Conservation (phyloP, 2,113 vertebrate species). For the Empidonax alnorum region DNA sequence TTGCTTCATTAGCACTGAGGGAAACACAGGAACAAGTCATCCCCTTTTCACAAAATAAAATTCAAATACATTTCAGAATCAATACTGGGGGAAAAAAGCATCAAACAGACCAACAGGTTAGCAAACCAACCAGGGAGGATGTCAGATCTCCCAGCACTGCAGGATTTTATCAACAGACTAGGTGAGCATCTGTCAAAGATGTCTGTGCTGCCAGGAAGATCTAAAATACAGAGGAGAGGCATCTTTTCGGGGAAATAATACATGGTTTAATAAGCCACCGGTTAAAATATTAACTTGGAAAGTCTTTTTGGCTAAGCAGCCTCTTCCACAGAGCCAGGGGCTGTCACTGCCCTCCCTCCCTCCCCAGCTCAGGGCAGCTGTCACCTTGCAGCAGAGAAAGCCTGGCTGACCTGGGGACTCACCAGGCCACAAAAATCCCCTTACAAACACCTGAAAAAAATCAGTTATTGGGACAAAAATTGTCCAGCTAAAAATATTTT, state of each 20-base stretch:
- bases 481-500: rapidly evolving
- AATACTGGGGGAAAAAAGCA: neutral
- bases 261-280: neutral
- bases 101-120: neutral
- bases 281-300: neutral
- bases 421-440: rapidly evolving
- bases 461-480: rapidly evolving
- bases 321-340: neutral
- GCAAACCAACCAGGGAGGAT: neutral
- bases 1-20: neutral
- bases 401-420: too few species aligned
- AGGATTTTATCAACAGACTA: neutral
- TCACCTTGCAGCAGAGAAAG: neutral
- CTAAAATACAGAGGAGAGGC: neutral
- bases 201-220: neutral
- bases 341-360: neutral
- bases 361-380: neutral
- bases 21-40: neutral
- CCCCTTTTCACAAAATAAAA: neutral
- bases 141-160: neutral
- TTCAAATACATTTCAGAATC: too few species aligned
- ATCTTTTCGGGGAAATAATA: rapidly evolving
- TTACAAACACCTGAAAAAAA: rapidly evolving
- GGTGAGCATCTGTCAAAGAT: neutral
- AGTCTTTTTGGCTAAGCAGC: neutral